These are phyloP conservation scores for Eulemur macaco DNA, from an alignment of 2,113 vertebrate genomes.

Conservation along the genomic window DNA sequence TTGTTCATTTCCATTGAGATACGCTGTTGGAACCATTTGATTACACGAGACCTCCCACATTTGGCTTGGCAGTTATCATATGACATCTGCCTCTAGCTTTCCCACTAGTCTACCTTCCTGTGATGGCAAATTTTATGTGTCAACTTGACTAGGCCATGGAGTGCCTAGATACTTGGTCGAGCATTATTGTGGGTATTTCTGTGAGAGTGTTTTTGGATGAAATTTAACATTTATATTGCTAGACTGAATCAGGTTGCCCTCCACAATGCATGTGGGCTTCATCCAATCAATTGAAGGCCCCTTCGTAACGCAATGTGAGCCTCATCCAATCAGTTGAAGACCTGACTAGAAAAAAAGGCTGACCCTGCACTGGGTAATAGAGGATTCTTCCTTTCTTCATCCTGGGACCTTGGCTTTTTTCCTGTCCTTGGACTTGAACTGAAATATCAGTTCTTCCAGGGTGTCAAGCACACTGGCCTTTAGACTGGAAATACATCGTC, in stretches of 20 bases:
- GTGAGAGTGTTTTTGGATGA: not conserved
- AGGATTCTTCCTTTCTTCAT: not conserved
- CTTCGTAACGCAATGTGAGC: not conserved
- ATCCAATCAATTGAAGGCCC: not conserved
- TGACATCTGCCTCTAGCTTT: not conserved
- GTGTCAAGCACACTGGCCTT: not conserved
- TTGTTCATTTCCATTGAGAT: not conserved
- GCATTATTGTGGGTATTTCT: not conserved
- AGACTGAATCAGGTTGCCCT: not conserved
- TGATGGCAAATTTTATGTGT: not conserved
- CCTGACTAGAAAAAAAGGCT: not conserved
- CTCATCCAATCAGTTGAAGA: not conserved
- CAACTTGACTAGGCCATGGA: not conserved
- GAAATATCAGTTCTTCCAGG: not conserved
- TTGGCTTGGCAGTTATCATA: not conserved
- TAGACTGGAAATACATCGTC: not conserved
- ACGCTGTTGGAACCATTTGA: not conserved
- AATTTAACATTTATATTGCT: not conserved
- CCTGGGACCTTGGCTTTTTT: not conserved
- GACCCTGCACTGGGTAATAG: not conserved
- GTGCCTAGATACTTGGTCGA: not conserved
- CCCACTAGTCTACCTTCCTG: not conserved
- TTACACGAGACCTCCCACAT: not conserved
- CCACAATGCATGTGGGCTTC: not conserved
- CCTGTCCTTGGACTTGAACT: not conserved